Evolutionary conservation across 2,113 vertebrate species (phyloP).

Genomic region (Ciconia maguari): DNA sequence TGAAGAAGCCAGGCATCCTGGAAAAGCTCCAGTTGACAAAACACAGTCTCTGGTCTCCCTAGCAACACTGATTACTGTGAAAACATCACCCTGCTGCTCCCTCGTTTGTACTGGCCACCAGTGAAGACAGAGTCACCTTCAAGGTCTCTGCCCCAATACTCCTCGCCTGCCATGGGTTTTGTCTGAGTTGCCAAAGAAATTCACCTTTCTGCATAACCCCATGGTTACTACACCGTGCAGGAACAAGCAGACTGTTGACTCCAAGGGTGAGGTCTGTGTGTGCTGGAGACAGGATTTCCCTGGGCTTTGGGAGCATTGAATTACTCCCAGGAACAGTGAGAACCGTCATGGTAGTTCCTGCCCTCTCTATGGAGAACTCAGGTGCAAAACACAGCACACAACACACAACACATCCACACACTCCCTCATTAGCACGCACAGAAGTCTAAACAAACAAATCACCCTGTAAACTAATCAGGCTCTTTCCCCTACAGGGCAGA

Average conservation of each 20-base stretch:
- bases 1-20: slow-evolving; percentile 28
- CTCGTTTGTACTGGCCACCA: slow-evolving; percentile 36
- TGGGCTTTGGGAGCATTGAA: background rate
- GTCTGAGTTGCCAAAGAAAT: background rate
- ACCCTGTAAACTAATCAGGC: background rate
- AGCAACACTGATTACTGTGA: slow-evolving; percentile 29
- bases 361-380: background rate
- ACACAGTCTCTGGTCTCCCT: slow-evolving; percentile 40
- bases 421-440: background rate
- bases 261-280: fast-evolving
- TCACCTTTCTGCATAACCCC: background rate
- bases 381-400: background rate
- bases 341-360: background rate
- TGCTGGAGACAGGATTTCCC: background rate
- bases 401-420: background rate
- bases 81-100: slow-evolving; percentile 31
- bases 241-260: background rate
- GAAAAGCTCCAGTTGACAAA: slow-evolving; percentile 52
- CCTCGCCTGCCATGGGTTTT: fast-evolving
- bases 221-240: fast-evolving
- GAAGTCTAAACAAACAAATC: background rate
- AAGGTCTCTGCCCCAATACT: slow-evolving; percentile 13
- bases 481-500: background rate
- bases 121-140: slow-evolving; percentile 22
- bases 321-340: background rate